These are phyloP conservation scores for Climacteris rufus DNA, from an alignment of 2,113 vertebrate genomes.

Conservation along the genomic window DNA sequence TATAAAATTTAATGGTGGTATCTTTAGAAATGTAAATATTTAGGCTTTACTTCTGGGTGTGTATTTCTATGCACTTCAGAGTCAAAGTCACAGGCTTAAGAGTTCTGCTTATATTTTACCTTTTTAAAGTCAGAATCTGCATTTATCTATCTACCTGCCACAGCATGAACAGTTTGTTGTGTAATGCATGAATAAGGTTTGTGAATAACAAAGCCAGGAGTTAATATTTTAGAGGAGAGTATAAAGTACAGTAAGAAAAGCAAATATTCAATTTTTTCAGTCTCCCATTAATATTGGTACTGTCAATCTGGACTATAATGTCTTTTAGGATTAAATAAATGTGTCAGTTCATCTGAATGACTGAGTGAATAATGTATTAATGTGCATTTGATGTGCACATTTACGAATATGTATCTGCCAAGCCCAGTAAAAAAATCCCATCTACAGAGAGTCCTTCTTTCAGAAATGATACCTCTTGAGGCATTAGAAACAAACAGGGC, in stretches of 20 bases:
- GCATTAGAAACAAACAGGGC: constrained; percentile 36
- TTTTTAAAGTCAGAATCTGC: neutral
- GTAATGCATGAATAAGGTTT: neutral
- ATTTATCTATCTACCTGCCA: neutral
- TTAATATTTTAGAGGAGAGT: constrained; percentile 7
- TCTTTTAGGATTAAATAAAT: constrained; percentile 57
- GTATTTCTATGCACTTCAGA: neutral
- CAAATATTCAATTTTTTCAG: constrained; percentile 32
- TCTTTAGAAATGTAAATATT: neutral
- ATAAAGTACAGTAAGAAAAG: constrained; percentile 24
- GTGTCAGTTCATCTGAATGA: constrained; percentile 42
- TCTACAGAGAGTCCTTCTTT: neutral
- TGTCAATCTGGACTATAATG: neutral
- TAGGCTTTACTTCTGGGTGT: neutral
- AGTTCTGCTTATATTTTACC: neutral
- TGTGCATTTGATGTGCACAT: constrained; percentile 46
- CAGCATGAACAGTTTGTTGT: neutral
- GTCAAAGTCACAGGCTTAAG: neutral
- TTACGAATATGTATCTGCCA: constrained; percentile 34
- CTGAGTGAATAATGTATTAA: constrained; percentile 65
- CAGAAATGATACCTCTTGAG: constrained; percentile 32
- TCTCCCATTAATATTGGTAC: constrained; percentile 7
- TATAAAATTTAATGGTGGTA: neutral
- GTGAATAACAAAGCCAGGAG: constrained; percentile 15
- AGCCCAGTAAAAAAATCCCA: constrained; percentile 11